Conservation (phyloP, 2,113 vertebrate species). For the Calypte anna region DNA sequence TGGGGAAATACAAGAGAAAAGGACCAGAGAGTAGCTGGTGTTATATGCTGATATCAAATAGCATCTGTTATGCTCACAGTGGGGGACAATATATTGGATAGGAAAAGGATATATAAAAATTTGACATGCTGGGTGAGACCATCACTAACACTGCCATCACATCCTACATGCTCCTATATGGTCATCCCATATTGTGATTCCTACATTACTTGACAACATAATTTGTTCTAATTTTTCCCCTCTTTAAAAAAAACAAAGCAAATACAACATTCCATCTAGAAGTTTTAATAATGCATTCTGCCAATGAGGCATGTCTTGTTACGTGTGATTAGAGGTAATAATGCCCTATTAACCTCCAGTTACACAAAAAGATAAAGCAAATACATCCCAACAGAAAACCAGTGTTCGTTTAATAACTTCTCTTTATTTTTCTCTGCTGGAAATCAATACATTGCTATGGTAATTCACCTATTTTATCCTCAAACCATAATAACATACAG, state of each 20-base stretch:
- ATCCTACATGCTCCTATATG: neutral
- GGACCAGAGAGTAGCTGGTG: neutral
- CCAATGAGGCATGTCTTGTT: neutral
- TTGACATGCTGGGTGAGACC: neutral
- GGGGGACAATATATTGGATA: neutral
- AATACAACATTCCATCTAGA: neutral
- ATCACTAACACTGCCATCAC: neutral
- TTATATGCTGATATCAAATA: neutral
- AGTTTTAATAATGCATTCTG: neutral
- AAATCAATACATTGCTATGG: constrained; percentile 12
- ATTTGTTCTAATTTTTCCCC: neutral
- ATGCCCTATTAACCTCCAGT: neutral
- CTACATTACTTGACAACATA: neutral
- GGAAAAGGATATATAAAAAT: neutral
- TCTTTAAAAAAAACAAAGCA: neutral
- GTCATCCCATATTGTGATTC: neutral
- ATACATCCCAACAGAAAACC: neutral
- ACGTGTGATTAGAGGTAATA: neutral
- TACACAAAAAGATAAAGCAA: constrained; percentile 18
- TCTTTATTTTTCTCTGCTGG: constrained; percentile 1
- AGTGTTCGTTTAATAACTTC: neutral
- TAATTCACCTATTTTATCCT: constrained; percentile 23
- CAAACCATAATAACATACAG: neutral
- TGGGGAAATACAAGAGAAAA: neutral
- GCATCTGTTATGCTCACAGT: neutral